phyloP scores from a whole-genome alignment of 2,113 vertebrate genomes.

The Lamprotornis superbus region DNA sequence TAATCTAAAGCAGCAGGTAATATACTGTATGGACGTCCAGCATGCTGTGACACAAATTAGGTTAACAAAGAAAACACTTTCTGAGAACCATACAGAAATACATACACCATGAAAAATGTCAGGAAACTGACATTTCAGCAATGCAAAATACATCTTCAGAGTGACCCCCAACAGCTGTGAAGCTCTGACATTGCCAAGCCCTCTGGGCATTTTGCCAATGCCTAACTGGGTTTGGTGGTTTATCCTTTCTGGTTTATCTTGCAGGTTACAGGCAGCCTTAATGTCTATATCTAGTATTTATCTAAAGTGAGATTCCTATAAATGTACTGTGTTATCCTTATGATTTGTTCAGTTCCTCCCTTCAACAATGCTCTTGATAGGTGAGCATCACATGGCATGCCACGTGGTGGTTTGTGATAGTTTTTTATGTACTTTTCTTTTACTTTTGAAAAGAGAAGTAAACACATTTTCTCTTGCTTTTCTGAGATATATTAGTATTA shows the following conservation, averaged over 20 bases:
- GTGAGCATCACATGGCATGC: neutral
- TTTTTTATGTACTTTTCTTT: neutral
- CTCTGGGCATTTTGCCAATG: neutral
- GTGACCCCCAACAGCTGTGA: neutral
- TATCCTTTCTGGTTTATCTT: neutral
- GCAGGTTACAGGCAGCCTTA: neutral
- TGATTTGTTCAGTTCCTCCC: neutral
- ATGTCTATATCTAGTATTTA: neutral
- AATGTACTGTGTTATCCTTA: neutral
- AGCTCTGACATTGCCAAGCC: neutral
- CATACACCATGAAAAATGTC: neutral
- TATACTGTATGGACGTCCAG: neutral
- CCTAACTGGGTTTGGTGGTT: neutral
- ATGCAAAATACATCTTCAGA: neutral
- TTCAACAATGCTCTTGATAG: neutral
- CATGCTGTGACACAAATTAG: rapidly evolving
- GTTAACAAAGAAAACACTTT: neutral
- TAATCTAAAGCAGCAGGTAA: neutral
- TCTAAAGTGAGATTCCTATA: neutral
- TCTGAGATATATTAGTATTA: neutral
- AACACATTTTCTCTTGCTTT: neutral
- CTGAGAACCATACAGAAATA: neutral
- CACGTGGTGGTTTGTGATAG: neutral
- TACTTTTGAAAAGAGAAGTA: neutral
- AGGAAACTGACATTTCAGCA: neutral